Evolutionary conservation across 2,113 vertebrate species (phyloP), one percentile per base, ranked within the genome.

Genomic region (Petrocephalus zakoni): DNA sequence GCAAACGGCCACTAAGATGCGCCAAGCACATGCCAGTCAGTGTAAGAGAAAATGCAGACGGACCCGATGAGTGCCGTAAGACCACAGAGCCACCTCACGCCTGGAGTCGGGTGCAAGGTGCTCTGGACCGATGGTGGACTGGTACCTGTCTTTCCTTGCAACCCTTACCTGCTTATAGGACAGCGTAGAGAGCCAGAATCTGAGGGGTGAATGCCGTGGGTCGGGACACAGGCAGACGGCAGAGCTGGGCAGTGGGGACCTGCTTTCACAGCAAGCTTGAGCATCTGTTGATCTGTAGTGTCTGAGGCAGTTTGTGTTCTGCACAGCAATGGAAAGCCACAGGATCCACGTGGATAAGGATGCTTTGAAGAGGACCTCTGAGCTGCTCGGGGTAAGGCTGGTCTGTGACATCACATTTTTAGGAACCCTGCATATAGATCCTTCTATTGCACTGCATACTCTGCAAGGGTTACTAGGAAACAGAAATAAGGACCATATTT

Each of bases 271-370:
- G 19, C 10, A 9, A 47, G 25, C 15, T 3, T 4, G 0, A 29
- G 55, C 19, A 42, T 3, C 34, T 86, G 7, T 58, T 21, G 51
- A 53, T 34, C 15, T 46, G n/a, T 21, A 15, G 37, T 46, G 53
- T 61, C 17, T 85, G 49, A 51, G 17, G 51, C n/a, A 17, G 51
- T 29, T 37, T 92, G 22, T 52, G 88, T 90, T 94, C 93, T 75
- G 90, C 37, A 89, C 91, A 99, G 98, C 94, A 86, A 98, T 98
- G 97, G 98, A 98, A 93, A 97, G 93, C 81, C 95, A 96, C 81
- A 91, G 68, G 91, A 96, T 99, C 88, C 94, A 93, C 2, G 96
- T 99, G 93, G 94, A 98, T 93, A 95, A 94, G 90, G 96, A 96
- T 29, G 96, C 96, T 68, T 92, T 98, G 81, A 95, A 95, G 91